Base-by-base conservation (phyloP, 2,113 vertebrate species). In the Xerus inauris region DNA sequence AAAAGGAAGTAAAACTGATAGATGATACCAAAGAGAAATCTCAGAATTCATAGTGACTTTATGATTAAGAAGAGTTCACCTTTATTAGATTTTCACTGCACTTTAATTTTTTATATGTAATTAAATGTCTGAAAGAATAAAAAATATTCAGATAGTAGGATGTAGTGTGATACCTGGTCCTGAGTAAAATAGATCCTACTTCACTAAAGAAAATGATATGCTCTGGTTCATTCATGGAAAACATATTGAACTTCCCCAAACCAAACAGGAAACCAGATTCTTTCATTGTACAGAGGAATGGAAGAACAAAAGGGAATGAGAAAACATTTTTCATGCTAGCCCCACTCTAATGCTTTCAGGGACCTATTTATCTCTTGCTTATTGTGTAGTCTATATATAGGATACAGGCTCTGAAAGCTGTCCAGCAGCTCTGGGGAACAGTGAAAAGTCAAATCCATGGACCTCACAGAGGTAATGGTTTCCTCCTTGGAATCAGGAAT, bases 361-460 rank as follows among this genome's bases (percentile, higher is more conserved):
- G 91, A 94, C 80, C 88, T 96, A 95, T 93, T 94, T 96, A 72
- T 95, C 62, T 90, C 84, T 83, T 92, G 28, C 57, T 96, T 92
- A 85, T 97, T 94, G 82, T 82, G 30, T 67, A 94, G 47, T 82
- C 45, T 14, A 19, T 82, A 76, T 42, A 84, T 26, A 91, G 81
- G 35, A 82, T 38, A 72, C 35, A 57, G 26, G 57, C 65, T 80
- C 84, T 73, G 17, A 95, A 89, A 88, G 84, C 54, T 83, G 30
- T 82, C 40, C 12, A 38, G 73, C 8, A 84, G 49, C 75, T 79
- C 87, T 76, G 71, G 81, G 71, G 73, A 87, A 94, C 40, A 42
- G 67, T 38, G 45, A 89, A 89, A 94, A 94, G 38, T 79, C 24
- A 1, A n/a, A 88, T 71, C 96, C 84, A 45, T 54, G 73, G 81